These are phyloP conservation scores for Patagioenas fasciata DNA, from an alignment of 2,113 vertebrate species.

Conservation along the genomic window DNA sequence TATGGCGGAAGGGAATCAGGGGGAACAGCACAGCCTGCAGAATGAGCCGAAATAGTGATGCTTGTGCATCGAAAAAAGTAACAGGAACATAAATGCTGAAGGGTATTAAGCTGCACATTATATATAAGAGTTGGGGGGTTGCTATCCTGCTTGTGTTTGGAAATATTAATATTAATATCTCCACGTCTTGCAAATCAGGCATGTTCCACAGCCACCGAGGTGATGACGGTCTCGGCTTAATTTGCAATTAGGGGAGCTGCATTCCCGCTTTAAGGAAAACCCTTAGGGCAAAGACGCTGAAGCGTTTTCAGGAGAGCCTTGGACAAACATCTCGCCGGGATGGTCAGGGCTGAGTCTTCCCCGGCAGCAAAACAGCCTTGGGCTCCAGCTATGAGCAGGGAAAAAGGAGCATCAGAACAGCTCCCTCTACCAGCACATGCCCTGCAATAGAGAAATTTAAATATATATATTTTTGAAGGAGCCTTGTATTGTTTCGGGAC, in stretches of 20 bases:
- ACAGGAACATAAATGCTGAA: too few species aligned
- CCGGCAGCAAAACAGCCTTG: neutral
- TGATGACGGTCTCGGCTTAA: neutral
- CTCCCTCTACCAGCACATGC: neutral
- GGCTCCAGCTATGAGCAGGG: too few species aligned
- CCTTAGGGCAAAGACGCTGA: too few species aligned
- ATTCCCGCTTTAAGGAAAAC: neutral
- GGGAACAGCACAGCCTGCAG: too few species aligned
- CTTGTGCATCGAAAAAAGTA: too few species aligned
- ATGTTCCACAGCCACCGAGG: rapidly evolving
- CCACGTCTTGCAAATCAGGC: too few species aligned
- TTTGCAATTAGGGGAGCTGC: neutral
- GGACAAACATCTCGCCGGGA: neutral
- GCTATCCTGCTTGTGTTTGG: too few species aligned
- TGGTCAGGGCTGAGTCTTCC: neutral
- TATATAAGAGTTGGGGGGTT: too few species aligned
- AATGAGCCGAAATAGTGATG: too few species aligned
- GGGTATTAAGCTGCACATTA: too few species aligned
- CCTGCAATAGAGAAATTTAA: neutral
- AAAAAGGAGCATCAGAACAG: neutral
- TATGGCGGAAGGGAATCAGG: too few species aligned
- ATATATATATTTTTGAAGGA: neutral
- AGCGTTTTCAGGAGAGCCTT: neutral
- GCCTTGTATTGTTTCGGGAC: rapidly evolving
- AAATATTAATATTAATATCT: too few species aligned